Conservation (phyloP, 2,888 invertebrate genomes). For the Eucera pruinosa region DNA sequence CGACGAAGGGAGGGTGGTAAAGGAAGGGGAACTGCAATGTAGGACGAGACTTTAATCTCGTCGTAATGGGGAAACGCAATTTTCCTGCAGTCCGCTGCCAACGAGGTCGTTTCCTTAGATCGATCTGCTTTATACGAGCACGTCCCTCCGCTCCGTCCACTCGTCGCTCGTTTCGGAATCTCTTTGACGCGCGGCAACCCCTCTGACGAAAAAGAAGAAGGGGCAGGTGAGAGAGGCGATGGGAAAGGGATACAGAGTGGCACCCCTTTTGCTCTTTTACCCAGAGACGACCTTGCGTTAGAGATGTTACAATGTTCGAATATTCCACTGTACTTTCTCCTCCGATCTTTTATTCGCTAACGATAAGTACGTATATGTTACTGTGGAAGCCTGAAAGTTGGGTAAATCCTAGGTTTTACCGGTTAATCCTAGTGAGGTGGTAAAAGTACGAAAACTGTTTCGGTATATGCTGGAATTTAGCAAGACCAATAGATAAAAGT, state of each 20-base stretch:
- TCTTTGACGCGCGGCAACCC: conserved; percentile 61
- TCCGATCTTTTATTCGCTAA: no score
- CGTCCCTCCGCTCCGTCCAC: conserved; percentile 48
- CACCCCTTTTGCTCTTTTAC: conserved; percentile 34
- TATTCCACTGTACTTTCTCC: no score
- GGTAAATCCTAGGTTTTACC: no score
- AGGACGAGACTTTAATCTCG: conserved; percentile 71
- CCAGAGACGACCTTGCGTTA: conserved; percentile 52
- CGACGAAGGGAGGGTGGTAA: not conserved
- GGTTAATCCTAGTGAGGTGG: no score
- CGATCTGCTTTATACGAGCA: conserved; percentile 59
- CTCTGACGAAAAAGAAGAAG: conserved; percentile 27
- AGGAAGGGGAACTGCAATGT: conserved; percentile 55
- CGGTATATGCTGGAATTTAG: no score
- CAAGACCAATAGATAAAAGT: no score
- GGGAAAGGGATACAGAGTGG: not conserved
- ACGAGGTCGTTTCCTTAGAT: conserved; percentile 64
- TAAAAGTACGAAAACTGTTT: no score
- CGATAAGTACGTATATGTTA: no score
- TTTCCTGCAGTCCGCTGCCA: conserved; percentile 68
- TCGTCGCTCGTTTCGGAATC: conserved; percentile 65
- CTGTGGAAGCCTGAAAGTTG: no score
- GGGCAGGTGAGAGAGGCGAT: not conserved
- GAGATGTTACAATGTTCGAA: no score
- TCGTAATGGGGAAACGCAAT: conserved; percentile 74